These are phyloP conservation scores for Gavia stellata DNA, from an alignment of 2,113 vertebrate genomes.

Conservation along the genomic window DNA sequence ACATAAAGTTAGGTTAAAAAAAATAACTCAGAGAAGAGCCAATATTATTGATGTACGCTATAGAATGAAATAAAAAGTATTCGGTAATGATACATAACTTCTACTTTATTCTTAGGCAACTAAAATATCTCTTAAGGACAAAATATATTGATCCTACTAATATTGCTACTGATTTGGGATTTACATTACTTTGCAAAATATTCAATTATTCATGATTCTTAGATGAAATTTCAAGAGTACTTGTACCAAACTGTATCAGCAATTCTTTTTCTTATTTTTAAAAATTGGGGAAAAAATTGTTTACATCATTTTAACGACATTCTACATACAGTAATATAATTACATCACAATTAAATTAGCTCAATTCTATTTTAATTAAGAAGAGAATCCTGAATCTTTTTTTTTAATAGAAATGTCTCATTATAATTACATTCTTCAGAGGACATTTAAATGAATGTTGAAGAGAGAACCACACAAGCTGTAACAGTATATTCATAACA, in stretches of 20 bases:
- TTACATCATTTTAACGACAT: background rate
- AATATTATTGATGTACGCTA: background rate
- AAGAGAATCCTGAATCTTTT: slow-evolving; percentile 6
- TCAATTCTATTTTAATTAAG: slow-evolving; percentile 57
- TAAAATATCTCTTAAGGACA: background rate
- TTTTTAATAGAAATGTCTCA: slow-evolving; percentile 41
- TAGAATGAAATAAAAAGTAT: background rate
- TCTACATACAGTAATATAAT: slow-evolving; percentile 7
- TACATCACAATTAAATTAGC: slow-evolving; percentile 19
- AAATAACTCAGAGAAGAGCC: background rate
- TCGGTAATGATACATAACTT: background rate
- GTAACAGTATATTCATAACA: slow-evolving; percentile 38
- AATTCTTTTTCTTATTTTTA: background rate
- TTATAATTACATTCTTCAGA: slow-evolving; percentile 58
- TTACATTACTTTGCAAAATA: background rate
- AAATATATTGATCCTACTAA: background rate
- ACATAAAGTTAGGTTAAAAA: background rate
- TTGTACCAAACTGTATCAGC: background rate
- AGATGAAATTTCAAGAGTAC: background rate
- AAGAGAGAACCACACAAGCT: slow-evolving; percentile 18
- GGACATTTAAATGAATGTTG: slow-evolving; percentile 34
- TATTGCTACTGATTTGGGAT: background rate
- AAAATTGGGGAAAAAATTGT: background rate
- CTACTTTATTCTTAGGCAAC: background rate
- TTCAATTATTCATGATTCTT: background rate